Evolutionary conservation across 2,888 invertebrate species (phyloP).

Genomic region (Geophilus truncorum): DNA sequence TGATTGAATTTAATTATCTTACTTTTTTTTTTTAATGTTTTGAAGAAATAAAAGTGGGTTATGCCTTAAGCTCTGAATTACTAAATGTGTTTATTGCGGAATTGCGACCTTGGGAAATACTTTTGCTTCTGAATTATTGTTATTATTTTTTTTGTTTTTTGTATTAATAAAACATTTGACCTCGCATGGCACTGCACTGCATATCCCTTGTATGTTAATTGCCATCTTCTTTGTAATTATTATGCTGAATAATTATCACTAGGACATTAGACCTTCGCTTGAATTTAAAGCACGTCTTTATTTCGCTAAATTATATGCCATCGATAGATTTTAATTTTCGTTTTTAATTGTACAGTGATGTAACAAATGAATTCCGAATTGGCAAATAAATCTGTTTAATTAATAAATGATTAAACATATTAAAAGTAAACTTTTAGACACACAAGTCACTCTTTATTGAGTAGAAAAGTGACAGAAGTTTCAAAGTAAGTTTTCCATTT

Average conservation of each 20-base stretch:
- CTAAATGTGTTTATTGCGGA: neutral
- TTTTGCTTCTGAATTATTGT: neutral
- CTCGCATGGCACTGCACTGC: neutral
- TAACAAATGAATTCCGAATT: neutral
- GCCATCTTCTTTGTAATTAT: neutral
- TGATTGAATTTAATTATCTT: conserved; percentile 3
- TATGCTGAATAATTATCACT: conserved; percentile 1
- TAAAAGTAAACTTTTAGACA: too few relatives aligned
- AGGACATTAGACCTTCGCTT: neutral
- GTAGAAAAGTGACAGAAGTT: too few relatives aligned
- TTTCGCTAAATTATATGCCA: neutral
- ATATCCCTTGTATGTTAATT: neutral
- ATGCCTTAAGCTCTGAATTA: neutral
- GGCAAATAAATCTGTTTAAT: neutral
- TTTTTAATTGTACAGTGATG: neutral
- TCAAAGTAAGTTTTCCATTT: too few relatives aligned
- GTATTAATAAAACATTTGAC: neutral
- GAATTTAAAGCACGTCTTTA: neutral
- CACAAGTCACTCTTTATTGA: too few relatives aligned
- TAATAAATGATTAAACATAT: neutral
- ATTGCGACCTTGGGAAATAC: neutral
- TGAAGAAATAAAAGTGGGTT: neutral
- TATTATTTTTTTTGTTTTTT: neutral
- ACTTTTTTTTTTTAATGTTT: neutral
- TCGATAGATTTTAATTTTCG: neutral